Conservation (phyloP, 2,797 vertebrate genomes). For the Liasis olivaceus region DNA sequence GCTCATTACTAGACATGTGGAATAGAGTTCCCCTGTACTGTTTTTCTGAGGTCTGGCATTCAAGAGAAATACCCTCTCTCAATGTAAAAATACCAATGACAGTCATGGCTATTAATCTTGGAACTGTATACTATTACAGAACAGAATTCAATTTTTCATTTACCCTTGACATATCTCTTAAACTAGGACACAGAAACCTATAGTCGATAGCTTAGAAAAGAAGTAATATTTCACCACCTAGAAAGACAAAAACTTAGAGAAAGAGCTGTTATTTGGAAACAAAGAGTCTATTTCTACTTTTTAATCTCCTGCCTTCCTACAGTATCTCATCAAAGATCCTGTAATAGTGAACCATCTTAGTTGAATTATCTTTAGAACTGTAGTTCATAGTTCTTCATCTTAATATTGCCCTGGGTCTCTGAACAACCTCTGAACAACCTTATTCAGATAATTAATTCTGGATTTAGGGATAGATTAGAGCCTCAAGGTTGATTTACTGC, state of each 20-base stretch:
- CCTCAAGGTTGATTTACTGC: too few species aligned
- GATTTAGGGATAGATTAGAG: background rate
- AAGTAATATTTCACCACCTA: background rate
- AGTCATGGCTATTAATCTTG: background rate
- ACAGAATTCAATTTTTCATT: background rate
- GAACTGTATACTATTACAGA: background rate
- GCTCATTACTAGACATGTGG: background rate
- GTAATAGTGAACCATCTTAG: too few species aligned
- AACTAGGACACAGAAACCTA: background rate
- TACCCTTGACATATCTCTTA: background rate
- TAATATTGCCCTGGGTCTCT: background rate
- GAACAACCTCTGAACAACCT: background rate
- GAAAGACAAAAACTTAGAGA: background rate
- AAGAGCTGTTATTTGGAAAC: background rate
- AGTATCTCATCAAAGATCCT: background rate
- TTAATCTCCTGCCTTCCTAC: background rate
- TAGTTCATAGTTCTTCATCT: background rate
- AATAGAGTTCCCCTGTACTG: background rate
- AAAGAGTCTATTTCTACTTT: background rate
- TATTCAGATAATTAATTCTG: background rate
- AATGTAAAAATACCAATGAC: background rate
- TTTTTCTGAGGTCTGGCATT: background rate
- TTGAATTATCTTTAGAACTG: background rate
- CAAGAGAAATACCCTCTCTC: background rate
- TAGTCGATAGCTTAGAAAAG: background rate